phyloP scores from a whole-genome alignment of 1,140 invertebrate species.

The Megathymus violae region DNA sequence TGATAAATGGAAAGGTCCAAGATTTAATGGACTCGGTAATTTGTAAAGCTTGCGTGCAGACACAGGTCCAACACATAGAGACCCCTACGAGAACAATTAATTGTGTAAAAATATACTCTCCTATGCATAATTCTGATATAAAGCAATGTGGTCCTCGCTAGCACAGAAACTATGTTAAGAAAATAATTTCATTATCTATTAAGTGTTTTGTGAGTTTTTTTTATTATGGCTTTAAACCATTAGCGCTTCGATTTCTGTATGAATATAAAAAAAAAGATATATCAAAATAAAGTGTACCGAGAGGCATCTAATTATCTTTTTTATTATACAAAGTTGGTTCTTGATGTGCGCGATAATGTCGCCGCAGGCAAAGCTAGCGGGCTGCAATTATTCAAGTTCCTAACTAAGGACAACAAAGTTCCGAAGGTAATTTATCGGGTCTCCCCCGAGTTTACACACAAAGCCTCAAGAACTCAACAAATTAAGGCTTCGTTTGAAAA shows the following conservation, averaged over 20 bases:
- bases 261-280: not conserved
- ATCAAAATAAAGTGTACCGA: too few relatives aligned
- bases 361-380: slow-evolving; percentile 4
- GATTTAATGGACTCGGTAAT: too few relatives aligned
- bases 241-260: slow-evolving; percentile 4
- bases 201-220: too few relatives aligned
- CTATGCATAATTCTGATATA: too few relatives aligned
- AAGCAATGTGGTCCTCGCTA: too few relatives aligned
- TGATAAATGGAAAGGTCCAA: too few relatives aligned
- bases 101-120: too few relatives aligned
- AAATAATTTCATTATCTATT: too few relatives aligned
- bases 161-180: too few relatives aligned
- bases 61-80: too few relatives aligned
- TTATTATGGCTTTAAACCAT: not conserved
- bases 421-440: slow-evolving; percentile 22
- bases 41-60: too few relatives aligned
- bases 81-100: too few relatives aligned
- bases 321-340: slow-evolving; percentile 9
- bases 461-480: slow-evolving; percentile 9
- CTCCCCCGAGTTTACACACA: slow-evolving; percentile 14
- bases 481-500: not conserved
- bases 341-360: slow-evolving; percentile 16
- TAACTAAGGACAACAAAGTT: slow-evolving; percentile 11
- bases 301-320: slow-evolving; percentile 5
- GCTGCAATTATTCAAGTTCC: slow-evolving; percentile 9